phyloP scores from a whole-genome alignment of 2,797 vertebrate species.

The Aselliscus stoliczkanus region DNA sequence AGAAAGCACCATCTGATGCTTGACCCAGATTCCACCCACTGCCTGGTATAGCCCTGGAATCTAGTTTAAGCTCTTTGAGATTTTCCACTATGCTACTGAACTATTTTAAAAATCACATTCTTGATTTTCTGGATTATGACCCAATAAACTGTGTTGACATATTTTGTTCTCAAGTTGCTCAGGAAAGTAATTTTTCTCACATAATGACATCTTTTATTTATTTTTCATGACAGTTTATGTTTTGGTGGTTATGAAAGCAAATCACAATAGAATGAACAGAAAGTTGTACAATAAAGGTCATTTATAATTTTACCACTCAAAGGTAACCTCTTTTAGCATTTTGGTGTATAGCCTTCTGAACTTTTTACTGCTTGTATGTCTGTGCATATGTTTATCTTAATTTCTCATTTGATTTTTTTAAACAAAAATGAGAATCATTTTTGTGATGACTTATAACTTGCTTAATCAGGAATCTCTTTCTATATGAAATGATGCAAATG shows the following conservation, averaged over 20 bases:
- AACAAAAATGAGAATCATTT: neutral
- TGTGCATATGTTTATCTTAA: neutral
- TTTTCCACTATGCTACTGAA: neutral
- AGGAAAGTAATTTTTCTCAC: neutral
- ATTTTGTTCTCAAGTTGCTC: neutral
- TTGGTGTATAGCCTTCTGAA: neutral
- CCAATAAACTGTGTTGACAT: neutral
- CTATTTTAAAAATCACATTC: constrained; percentile 26
- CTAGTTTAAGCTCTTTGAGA: neutral
- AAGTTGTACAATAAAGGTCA: neutral
- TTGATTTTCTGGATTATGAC: neutral
- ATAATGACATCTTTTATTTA: neutral
- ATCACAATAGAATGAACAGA: neutral
- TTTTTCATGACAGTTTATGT: neutral
- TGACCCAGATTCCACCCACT: neutral
- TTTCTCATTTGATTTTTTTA: neutral
- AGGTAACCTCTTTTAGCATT: neutral
- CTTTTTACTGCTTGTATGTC: neutral
- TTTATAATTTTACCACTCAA: neutral
- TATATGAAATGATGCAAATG: neutral
- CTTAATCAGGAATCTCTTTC: neutral
- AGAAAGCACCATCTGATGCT: neutral
- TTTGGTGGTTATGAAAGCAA: neutral
- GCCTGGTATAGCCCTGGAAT: neutral
- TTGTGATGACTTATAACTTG: neutral